Evolutionary conservation across 1,140 invertebrate genomes (phyloP), one percentile per base, ranked within the genome.

Genomic region (Zaprionus ghesquierei): DNA sequence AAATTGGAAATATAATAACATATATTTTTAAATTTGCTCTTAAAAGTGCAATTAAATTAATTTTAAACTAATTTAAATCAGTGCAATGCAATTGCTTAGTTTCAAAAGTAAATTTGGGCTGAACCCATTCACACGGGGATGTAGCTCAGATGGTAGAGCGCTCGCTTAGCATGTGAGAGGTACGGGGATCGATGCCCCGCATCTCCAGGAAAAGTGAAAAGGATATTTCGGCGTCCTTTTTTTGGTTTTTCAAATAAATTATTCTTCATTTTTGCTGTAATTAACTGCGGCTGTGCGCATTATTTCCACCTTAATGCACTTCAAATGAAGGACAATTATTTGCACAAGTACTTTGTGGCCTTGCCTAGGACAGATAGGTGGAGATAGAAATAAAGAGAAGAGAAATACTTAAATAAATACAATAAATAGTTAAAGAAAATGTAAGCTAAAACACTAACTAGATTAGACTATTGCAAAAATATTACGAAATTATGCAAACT

Each of bases 61-160:
- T 27, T 29, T 23, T 8, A 1, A 15, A 8, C 4, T 15, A 1
- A 1, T 29, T 38, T 68, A 68, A 38, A 60, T 68, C 29, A 50
- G 10, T 66, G 53, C 27, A 31, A 4, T 20, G n/a, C 12, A 58
- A 12, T 58, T n/a, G 25, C 1, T 33, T 58, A 8, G 35, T 33
- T 61, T 23, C 4, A 61, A 51, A 69, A 33, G 44, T 27, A 22
- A n/a, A 25, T 33, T 69, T 51, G 33, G 44, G 61, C 51, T 8
- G 0, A 0, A 0, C 0, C 1, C 0, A 2, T 25, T 18, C 53
- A 69, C 56, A 3, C 41, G 90, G 91, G 91, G 91, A 92, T 91
- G 94, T 96, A 96, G 94, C 95, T 96, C 95, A 96, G 94, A 95
- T 95, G 95, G 95, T 96, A 96, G 95, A 96, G 95, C 95, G 95